A percentile compares a stretch with the other conserved stretches of the same genome.
phyloP scores from a whole-genome alignment of 2,888 invertebrate genomes.

The Actias luna region DNA sequence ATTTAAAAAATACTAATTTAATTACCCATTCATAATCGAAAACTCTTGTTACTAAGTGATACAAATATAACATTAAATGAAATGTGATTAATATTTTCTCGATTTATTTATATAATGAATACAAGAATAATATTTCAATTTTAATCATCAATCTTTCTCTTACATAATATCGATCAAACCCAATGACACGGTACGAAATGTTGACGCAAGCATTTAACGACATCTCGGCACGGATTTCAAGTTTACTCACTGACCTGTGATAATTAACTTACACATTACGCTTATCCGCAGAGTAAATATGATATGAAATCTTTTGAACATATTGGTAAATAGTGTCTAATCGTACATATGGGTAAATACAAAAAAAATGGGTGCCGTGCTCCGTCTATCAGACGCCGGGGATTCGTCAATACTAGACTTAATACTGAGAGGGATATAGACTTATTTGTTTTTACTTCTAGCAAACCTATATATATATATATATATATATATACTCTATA shows the following conservation, averaged over 20 bases:
- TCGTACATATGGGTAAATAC: neutral
- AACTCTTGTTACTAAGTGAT: neutral
- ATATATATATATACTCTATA: too few relatives aligned
- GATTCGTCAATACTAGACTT: neutral
- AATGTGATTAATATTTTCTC: neutral
- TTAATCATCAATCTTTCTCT: neutral
- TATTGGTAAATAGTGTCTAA: neutral
- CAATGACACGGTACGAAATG: conserved; percentile 3
- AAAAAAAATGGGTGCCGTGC: neutral
- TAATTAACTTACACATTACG: conserved; percentile 11
- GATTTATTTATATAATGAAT: neutral
- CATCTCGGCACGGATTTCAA: conserved; percentile 11
- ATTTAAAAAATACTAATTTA: too few relatives aligned
- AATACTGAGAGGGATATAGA: neutral
- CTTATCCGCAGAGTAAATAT: conserved; percentile 3
- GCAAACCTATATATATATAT: too few relatives aligned
- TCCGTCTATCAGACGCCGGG: neutral
- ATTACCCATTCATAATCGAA: too few relatives aligned
- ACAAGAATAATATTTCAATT: neutral
- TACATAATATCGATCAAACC: conserved; percentile 1
- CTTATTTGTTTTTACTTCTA: neutral
- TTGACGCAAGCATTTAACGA: conserved; percentile 3
- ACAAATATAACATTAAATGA: too few relatives aligned
- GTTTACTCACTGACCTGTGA: neutral
- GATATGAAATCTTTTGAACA: conserved; percentile 7